Conservation (phyloP, 1,140 invertebrate genomes). For the Trachelipus rathkii region DNA sequence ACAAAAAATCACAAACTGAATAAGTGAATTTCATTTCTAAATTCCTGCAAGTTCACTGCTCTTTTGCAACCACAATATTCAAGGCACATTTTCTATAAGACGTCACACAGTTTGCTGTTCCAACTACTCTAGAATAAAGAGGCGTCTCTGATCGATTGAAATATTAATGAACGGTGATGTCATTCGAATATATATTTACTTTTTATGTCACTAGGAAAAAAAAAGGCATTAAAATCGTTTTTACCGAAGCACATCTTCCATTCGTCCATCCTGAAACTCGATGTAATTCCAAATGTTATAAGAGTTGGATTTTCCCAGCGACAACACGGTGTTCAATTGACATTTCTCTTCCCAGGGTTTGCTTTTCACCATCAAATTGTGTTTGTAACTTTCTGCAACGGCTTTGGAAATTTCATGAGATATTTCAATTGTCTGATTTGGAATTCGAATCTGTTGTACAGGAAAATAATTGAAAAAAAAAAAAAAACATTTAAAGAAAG, state of each 20-base stretch:
- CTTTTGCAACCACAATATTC: slow-evolving; percentile 14
- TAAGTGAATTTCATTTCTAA: slow-evolving; percentile 25
- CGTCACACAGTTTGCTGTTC: slow-evolving; percentile 30
- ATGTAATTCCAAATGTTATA: slow-evolving; percentile 28
- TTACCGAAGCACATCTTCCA: slow-evolving; percentile 32
- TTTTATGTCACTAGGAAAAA: background rate
- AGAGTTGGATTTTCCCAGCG: slow-evolving; percentile 8
- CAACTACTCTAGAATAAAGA: slow-evolving; percentile 29
- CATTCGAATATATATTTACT: background rate
- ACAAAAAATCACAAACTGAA: slow-evolving; percentile 20
- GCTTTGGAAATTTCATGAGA: slow-evolving; percentile 14
- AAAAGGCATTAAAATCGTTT: background rate
- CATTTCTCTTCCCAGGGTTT: slow-evolving; percentile 26
- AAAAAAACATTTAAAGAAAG: too few relatives aligned
- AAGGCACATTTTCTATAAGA: slow-evolving; percentile 18
- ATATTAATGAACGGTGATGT: too few relatives aligned
- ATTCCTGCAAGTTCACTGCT: slow-evolving; percentile 14
- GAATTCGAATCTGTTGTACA: slow-evolving; percentile 31
- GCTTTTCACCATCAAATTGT: slow-evolving; percentile 16
- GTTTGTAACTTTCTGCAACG: slow-evolving; percentile 21
- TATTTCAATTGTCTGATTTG: slow-evolving; percentile 32
- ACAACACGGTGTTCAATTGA: slow-evolving; percentile 26
- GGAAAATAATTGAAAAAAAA: too few relatives aligned
- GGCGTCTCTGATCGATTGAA: too few relatives aligned
- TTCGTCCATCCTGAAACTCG: slow-evolving; percentile 27